These are phyloP conservation scores for Halocaridina rubra DNA, from an alignment of 2,888 invertebrate species.

Conservation along the genomic window DNA sequence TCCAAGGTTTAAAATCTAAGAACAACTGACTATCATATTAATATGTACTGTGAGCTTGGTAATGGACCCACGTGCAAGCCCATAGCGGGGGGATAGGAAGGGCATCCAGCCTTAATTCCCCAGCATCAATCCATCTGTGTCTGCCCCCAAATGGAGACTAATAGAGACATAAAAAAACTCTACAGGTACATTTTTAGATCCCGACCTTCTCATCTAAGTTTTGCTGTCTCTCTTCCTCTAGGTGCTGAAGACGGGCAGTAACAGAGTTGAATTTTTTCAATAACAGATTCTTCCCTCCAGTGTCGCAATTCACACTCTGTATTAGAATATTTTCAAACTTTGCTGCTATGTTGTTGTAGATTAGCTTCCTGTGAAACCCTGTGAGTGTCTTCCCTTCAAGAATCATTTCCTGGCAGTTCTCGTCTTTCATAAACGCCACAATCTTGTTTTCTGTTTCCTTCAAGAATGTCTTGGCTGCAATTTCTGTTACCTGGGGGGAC, in stretches of 20 bases:
- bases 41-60: too few species aligned
- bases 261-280: conserved; percentile 37
- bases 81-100: too few species aligned
- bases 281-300: conserved; percentile 35
- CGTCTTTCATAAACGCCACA: conserved; percentile 15
- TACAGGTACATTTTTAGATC: too few species aligned
- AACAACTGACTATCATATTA: too few species aligned
- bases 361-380: conserved; percentile 44
- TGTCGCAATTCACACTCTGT: not conserved
- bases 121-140: too few species aligned
- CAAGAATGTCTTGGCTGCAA: conserved; percentile 41
- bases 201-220: conserved; percentile 42
- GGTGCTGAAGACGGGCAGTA: not conserved
- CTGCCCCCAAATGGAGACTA: too few species aligned
- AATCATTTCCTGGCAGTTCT: not conserved
- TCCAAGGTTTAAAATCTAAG: too few species aligned
- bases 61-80: too few species aligned
- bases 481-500: conserved; percentile 32
- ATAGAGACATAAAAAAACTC: too few species aligned
- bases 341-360: conserved; percentile 47
- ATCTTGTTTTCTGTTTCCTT: conserved; percentile 28
- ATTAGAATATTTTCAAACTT: conserved; percentile 33
- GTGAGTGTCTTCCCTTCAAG: conserved; percentile 16
- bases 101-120: too few species aligned
- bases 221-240: conserved; percentile 35